phyloP scores from a whole-genome alignment of 2,888 invertebrate species.

The Catonia carolina region DNA sequence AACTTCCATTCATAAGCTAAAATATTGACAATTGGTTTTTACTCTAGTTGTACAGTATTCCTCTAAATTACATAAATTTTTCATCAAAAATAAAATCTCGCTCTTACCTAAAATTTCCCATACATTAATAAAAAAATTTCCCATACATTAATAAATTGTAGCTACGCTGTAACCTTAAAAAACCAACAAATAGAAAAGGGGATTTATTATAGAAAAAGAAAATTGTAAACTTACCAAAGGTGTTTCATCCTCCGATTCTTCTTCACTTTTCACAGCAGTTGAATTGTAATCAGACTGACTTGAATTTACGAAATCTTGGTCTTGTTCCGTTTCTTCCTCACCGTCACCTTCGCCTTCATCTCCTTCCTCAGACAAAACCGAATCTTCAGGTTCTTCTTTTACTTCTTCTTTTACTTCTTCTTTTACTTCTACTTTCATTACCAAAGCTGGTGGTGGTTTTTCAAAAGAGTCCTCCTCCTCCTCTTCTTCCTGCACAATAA shows the following conservation, averaged over 20 bases:
- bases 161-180: too few species aligned
- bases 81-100: too few species aligned
- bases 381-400: slow-evolving; percentile 39
- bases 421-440: too few species aligned
- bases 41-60: too few species aligned
- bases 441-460: too few species aligned
- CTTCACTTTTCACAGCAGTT: slow-evolving; percentile 42
- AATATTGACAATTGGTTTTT: too few species aligned
- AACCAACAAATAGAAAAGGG: too few species aligned
- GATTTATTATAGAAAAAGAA: neutral
- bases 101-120: too few species aligned
- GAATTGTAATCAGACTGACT: slow-evolving; percentile 41
- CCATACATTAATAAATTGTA: too few species aligned
- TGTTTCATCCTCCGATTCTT: slow-evolving; percentile 65
- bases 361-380: slow-evolving; percentile 25
- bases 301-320: slow-evolving; percentile 43
- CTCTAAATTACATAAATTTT: too few species aligned
- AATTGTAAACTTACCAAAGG: slow-evolving; percentile 56
- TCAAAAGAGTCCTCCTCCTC: slow-evolving; percentile 36
- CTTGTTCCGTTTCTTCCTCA: slow-evolving; percentile 46
- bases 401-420: slow-evolving; percentile 35
- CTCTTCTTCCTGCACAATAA: slow-evolving; percentile 24
- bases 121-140: too few species aligned
- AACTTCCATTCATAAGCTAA: too few species aligned
- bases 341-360: slow-evolving; percentile 36